Evolutionary conservation across 2,113 vertebrate species (phyloP), one percentile per base, ranked within the genome.

Genomic region (Bambusicola thoracicus): DNA sequence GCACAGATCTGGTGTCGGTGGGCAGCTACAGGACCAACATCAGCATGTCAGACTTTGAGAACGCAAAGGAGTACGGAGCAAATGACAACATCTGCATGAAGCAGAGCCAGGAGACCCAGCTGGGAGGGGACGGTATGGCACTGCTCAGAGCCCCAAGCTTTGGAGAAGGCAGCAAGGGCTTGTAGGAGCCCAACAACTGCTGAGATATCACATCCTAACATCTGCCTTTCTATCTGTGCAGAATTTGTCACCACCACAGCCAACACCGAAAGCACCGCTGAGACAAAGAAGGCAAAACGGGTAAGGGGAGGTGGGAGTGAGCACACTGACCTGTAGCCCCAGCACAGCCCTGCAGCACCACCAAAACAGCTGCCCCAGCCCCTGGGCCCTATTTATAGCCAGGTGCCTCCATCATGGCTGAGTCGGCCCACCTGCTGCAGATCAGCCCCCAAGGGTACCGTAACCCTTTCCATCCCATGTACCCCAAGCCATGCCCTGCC

Each of bases 1-100:
- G 2, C 0, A 56, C 95, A 98, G 98, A 98, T 22, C 95, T 98
- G 43, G 69, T 98, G 69, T 98, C 98, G 0, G 44, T 98, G 25
- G 96, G 97, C 89, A 98, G 98, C 95, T 98, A 98, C 92, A 97
- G 96, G 86, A 98, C 98, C 0, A 97, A 98, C 80, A 98, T 98
- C 48, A 98, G 98, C 95, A 97, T 98, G 98, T 95, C 97, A 0
- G 98, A 98, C 81, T 97, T 98, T 0, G 97, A 97, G 48, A 97
- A 94, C 20, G 19, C 94, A 49, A 95, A 89, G 73, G 96, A 96
- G 19, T 95, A 89, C 16, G 49, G 95, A 1, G 95, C 87, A 10
- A 97, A 75, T 67, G 97, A 97, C 4, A 94, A 94, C 20, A 5
- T 56, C 66, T 96, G 89, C 1, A 22, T 27, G 21, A 72, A 61